Conservation (phyloP, 2,113 vertebrate genomes). For the Speoplatyrhinus poulsoni region DNA sequence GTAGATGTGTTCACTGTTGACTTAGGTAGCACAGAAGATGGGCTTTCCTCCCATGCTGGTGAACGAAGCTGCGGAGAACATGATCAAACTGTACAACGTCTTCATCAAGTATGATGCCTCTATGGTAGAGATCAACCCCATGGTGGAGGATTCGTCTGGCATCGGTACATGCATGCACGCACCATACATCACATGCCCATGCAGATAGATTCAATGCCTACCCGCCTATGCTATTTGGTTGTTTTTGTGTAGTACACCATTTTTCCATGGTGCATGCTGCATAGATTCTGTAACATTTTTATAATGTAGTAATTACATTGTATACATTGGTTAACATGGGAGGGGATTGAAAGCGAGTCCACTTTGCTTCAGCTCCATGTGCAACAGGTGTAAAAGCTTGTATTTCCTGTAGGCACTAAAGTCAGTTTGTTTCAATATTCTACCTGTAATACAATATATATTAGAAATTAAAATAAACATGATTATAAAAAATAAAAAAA, state of each 20-base stretch:
- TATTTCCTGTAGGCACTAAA: neutral
- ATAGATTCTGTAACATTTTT: no score
- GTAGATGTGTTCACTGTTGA: slow-evolving; percentile 5
- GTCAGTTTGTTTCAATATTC: neutral
- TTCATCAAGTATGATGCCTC: slow-evolving; percentile 98
- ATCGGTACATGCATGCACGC: slow-evolving; percentile 76
- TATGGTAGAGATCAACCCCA: slow-evolving; percentile 98
- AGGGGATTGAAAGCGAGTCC: no score
- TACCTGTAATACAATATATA: no score
- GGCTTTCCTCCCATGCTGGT: slow-evolving; percentile 88
- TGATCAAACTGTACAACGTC: slow-evolving; percentile 92
- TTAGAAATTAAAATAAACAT: no score
- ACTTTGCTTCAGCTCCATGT: no score
- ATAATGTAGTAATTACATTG: no score
- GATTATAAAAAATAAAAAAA: no score
- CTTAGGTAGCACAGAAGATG: slow-evolving; percentile 93
- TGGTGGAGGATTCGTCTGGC: slow-evolving; percentile 96
- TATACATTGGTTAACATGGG: no score
- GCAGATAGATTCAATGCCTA: neutral
- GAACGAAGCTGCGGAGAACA: slow-evolving; percentile 91
- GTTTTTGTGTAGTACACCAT: no score
- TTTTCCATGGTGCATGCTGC: neutral
- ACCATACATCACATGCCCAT: neutral
- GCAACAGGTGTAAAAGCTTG: no score
- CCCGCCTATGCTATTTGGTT: no score